phyloP scores from a whole-genome alignment of 2,888 invertebrate species.

The Xestia xanthographa region DNA sequence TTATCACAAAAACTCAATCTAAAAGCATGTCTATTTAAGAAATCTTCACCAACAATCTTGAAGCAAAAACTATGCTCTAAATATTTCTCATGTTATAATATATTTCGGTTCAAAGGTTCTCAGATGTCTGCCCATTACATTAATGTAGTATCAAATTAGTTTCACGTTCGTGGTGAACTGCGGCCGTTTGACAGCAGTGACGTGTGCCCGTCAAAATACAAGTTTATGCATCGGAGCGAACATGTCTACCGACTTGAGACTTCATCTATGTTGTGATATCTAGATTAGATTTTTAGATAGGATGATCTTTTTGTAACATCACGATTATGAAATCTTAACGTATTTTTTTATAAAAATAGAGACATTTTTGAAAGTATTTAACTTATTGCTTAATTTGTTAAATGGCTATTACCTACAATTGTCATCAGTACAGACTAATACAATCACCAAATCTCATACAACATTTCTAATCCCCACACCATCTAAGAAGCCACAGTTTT shows the following conservation, averaged over 20 bases:
- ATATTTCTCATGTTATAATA: conserved; percentile 37
- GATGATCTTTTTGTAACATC: conserved; percentile 8
- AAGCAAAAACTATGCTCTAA: conserved; percentile 49
- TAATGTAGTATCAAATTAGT: conserved; percentile 58
- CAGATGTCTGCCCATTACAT: conserved; percentile 52
- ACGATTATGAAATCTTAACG: conserved; percentile 9
- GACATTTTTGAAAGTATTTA: no score
- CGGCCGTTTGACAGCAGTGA: conserved; percentile 47
- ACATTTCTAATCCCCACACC: neutral
- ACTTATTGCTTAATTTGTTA: no score
- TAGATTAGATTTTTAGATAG: conserved; percentile 45
- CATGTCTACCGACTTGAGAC: conserved; percentile 24
- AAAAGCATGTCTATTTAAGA: conserved; percentile 21
- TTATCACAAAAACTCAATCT: conserved; percentile 24
- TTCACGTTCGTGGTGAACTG: conserved; percentile 41
- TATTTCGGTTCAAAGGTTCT: conserved; percentile 42
- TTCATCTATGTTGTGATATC: conserved; percentile 31
- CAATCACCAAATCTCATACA: neutral
- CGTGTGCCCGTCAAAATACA: conserved; percentile 52
- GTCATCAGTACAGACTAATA: neutral
- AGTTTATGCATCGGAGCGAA: conserved; percentile 32
- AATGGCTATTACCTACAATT: neutral
- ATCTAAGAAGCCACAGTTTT: conserved; percentile 16
- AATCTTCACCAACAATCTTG: conserved; percentile 29
- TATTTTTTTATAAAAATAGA: neutral